phyloP scores from a whole-genome alignment of 2,888 invertebrate species.

The Torymus texanus region DNA sequence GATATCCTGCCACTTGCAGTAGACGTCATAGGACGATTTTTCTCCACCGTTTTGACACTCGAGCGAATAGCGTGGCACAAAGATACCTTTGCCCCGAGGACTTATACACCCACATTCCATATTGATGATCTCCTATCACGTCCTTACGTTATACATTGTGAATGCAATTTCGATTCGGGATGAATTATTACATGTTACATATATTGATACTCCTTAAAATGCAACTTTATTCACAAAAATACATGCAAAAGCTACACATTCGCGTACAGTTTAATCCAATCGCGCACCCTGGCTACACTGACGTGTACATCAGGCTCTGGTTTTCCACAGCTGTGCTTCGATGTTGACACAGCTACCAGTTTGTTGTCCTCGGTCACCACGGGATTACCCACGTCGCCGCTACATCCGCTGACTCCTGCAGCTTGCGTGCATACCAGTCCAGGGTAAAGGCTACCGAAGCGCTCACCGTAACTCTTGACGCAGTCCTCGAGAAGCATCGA shows the following conservation, averaged over 20 bases:
- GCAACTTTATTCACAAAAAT: too few relatives aligned
- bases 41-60: too few relatives aligned
- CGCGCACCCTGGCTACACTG: background rate
- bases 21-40: too few relatives aligned
- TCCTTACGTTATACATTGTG: too few relatives aligned
- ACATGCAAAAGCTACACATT: background rate
- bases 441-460: background rate
- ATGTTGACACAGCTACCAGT: conserved; percentile 6
- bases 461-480: background rate
- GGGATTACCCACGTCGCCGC: conserved; percentile 7
- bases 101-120: too few relatives aligned
- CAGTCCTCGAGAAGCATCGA: conserved; percentile 20
- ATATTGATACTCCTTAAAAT: too few relatives aligned
- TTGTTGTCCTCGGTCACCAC: background rate
- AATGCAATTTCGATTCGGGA: too few relatives aligned
- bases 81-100: too few relatives aligned
- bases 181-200: too few relatives aligned
- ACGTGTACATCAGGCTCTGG: background rate
- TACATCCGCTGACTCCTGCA: background rate
- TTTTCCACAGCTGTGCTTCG: background rate
- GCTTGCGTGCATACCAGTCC: conserved; percentile 2
- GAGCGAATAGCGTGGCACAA: too few relatives aligned
- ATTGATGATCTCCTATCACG: too few relatives aligned
- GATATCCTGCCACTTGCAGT: too few relatives aligned
- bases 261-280: background rate